A percentile compares a stretch with the other conserved stretches of the same genome.
phyloP scores from a whole-genome alignment of 2,888 invertebrate genomes.

The Drosophila rubida region DNA sequence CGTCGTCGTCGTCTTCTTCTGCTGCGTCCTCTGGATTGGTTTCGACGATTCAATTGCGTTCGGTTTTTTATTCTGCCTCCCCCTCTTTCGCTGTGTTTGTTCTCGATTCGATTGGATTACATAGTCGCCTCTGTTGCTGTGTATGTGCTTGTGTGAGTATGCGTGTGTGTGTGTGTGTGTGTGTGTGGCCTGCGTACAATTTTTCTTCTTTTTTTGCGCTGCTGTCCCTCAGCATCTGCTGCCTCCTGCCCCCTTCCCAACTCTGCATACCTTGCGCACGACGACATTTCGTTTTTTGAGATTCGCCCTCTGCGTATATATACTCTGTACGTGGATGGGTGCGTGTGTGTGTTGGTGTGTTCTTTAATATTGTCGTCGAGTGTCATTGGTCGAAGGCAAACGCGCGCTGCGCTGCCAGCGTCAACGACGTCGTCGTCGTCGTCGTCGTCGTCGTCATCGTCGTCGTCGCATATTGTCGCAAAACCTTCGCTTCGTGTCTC shows the following conservation, averaged over 20 bases:
- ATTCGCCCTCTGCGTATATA: slow-evolving; percentile 46
- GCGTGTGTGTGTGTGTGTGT: slow-evolving; percentile 24
- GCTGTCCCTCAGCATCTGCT: slow-evolving; percentile 64
- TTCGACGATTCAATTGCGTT: slow-evolving; percentile 71
- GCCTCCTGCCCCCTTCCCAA: slow-evolving; percentile 28
- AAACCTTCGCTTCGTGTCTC: slow-evolving; percentile 57
- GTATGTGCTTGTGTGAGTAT: slow-evolving; percentile 20
- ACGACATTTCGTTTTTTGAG: slow-evolving; percentile 74
- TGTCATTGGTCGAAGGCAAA: slow-evolving; percentile 83
- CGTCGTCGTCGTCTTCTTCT: slow-evolving; percentile 50
- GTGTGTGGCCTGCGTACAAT: slow-evolving; percentile 57
- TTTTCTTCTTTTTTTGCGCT: slow-evolving; percentile 38
- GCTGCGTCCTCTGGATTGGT: slow-evolving; percentile 74
- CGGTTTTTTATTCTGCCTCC: slow-evolving; percentile 69
- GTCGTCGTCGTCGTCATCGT: slow-evolving; percentile 53
- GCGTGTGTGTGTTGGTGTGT: slow-evolving; percentile 30
- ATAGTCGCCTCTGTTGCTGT: slow-evolving; percentile 50
- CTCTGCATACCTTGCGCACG: slow-evolving; percentile 23
- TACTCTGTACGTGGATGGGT: slow-evolving; percentile 21
- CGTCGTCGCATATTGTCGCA: slow-evolving; percentile 67
- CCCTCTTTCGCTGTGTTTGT: slow-evolving; percentile 52
- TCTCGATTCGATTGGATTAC: slow-evolving; percentile 76
- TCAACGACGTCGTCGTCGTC: slow-evolving; percentile 47
- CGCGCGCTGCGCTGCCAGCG: slow-evolving; percentile 55
- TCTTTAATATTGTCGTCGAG: slow-evolving; percentile 84